Evolutionary conservation across 2,797 vertebrate genomes (phyloP).

Genomic region (Pseudochaenichthys georgianus): DNA sequence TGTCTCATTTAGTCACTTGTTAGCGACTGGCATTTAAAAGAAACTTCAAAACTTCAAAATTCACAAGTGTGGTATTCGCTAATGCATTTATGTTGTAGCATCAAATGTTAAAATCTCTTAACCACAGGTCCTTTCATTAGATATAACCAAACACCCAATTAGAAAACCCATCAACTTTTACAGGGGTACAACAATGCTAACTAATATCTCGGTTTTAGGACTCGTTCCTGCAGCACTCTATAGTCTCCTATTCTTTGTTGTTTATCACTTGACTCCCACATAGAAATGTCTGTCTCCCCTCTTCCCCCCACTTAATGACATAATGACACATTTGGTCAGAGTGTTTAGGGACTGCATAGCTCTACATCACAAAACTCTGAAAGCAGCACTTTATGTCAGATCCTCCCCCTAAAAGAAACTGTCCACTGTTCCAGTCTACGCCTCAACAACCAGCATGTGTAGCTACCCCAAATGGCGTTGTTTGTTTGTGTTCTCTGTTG

Average conservation of each 20-base stretch:
- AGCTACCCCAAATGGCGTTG: slow-evolving; percentile 23
- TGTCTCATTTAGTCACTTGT: too few species aligned
- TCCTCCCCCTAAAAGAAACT: slow-evolving; percentile 51
- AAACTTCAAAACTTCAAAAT: too few species aligned
- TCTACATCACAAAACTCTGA: slow-evolving; percentile 50
- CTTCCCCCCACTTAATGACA: slow-evolving; percentile 56
- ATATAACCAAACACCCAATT: too few species aligned
- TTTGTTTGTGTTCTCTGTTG: slow-evolving; percentile 56
- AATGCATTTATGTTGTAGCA: too few species aligned
- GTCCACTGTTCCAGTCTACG: slow-evolving; percentile 51
- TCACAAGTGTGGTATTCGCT: too few species aligned
- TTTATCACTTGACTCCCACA: slow-evolving; percentile 41
- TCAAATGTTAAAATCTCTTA: too few species aligned
- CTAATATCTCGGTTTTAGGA: too few species aligned
- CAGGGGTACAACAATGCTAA: too few species aligned
- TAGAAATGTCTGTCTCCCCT: slow-evolving; percentile 37
- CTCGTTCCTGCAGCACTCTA: too few species aligned
- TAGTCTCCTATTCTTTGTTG: background rate
- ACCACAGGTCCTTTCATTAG: too few species aligned
- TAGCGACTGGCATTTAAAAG: too few species aligned
- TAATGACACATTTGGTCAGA: slow-evolving; percentile 67
- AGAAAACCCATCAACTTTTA: too few species aligned
- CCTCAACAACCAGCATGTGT: slow-evolving; percentile 52
- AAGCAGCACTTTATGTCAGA: slow-evolving; percentile 62
- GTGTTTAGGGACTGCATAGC: slow-evolving; percentile 28